Percentiles rank a stretch among this genome's conserved stretches.
Conservation (phyloP, 2,888 invertebrate genomes). For the Rhaphigaster nebulosa region DNA sequence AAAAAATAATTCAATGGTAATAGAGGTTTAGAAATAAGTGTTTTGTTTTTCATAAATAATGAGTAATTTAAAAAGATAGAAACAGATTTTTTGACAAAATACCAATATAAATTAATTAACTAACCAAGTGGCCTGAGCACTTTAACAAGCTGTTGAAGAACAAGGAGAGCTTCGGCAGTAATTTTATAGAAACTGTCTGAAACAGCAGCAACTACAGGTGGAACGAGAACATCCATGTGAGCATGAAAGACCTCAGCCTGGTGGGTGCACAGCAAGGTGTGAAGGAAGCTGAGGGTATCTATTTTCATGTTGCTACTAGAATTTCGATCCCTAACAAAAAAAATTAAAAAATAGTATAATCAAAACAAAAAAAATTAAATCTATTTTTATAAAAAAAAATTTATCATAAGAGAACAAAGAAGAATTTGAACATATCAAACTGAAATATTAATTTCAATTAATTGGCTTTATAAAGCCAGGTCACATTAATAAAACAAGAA, state of each 20-base stretch:
- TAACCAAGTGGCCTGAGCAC: conserved; percentile 89
- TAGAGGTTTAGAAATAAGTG: no score
- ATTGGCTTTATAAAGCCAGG: no score
- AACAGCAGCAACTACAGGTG: conserved; percentile 89
- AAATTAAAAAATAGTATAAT: background rate
- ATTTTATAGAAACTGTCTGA: conserved; percentile 99
- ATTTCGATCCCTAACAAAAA: conserved; percentile 81
- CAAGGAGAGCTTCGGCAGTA: conserved; percentile 94
- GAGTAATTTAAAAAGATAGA: background rate
- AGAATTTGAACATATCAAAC: background rate
- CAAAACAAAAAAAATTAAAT: background rate
- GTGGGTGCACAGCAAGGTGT: conserved; percentile 86
- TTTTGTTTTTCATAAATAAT: background rate
- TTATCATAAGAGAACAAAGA: background rate
- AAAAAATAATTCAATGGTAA: no score
- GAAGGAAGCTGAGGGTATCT: conserved; percentile 93
- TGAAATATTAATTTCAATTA: no score
- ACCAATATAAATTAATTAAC: conserved; percentile 60
- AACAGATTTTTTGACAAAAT: background rate
- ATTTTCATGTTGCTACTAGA: conserved; percentile 98
- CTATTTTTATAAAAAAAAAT: background rate
- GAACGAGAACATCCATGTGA: conserved; percentile 83
- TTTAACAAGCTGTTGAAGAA: conserved; percentile 93
- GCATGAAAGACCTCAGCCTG: conserved; percentile 83
- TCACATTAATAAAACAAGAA: no score